Evolutionary conservation across 2,888 invertebrate genomes (phyloP), one percentile per base, ranked within the genome.

Genomic region (Oscheius myriophilus): DNA sequence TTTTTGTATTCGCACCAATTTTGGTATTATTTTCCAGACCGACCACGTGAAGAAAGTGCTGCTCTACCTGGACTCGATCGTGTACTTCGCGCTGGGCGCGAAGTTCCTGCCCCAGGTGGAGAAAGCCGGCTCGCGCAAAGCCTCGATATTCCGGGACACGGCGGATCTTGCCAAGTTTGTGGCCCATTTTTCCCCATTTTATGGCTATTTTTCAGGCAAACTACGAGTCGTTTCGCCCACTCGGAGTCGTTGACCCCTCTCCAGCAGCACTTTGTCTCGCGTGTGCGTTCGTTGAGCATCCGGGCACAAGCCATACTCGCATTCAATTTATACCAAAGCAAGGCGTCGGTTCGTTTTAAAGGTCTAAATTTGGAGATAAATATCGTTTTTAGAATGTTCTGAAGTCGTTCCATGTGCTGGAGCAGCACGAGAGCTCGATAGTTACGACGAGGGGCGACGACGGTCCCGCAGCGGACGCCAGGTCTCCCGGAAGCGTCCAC

Each of bases 111-210:
- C 39, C 14, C 2, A 14, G 16, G n/a, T 41, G 26, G 67, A 67
- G 11, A 25, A 46, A 23, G 18, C 18, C 14, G 21, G 26, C n/a
- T 25, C 25, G 18, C 16, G 66, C 14, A 46, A 57, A 18, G 12
- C 46, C 41, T 66, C 66, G 14, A 53, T 66, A 45, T 41, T 66
- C 57, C 45, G 66, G 18, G 66, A 66, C 42, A 66, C 66, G 14
- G 25, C 46, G 12, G 49, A 45, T 33, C 61, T 61, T 33, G 33
- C 49, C 49, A 49, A 14, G 46, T 49, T 46, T 21, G 46, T 33
- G 3, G 46, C 46, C 52, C 14, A 21, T 18, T 23, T 52, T 52
- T 52, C 6, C 23, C 23, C 52, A 9, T 18, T n/a, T n/a, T n/a
- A n/a, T n/a, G n/a, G n/a, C n/a, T n/a, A n/a, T n/a, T n/a, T 63